Percentiles rank a stretch among this genome's conserved stretches.
Evolutionary conservation across 2,113 vertebrate species (phyloP).

Genomic region (Callospermophilus lateralis): DNA sequence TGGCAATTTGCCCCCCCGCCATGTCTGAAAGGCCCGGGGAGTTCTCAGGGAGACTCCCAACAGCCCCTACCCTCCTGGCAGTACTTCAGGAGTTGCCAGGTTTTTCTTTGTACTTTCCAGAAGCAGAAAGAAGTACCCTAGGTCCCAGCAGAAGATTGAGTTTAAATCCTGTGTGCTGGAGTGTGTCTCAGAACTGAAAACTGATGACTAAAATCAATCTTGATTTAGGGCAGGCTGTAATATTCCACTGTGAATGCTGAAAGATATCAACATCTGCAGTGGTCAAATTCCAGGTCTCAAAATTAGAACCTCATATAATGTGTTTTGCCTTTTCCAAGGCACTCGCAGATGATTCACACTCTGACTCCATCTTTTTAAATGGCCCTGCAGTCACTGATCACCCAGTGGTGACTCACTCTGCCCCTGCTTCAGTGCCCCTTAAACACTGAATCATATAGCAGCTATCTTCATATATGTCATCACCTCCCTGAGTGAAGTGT

Average conservation of each 20-base stretch:
- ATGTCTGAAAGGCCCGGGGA: too few species aligned
- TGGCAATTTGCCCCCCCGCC: too few species aligned
- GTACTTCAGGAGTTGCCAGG: background rate
- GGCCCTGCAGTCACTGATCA: background rate
- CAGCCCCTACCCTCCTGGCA: background rate
- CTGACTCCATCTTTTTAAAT: background rate
- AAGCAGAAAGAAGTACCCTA: background rate
- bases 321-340: constrained; percentile 20
- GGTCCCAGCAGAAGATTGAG: background rate
- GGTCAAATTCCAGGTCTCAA: constrained; percentile 37
- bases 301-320: constrained; percentile 12
- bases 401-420: background rate
- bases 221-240: background rate
- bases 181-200: background rate
- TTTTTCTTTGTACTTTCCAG: background rate
- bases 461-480: background rate
- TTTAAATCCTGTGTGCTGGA: background rate
- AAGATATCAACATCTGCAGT: background rate
- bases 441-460: background rate
- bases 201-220: background rate
- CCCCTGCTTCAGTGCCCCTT: background rate
- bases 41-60: too few species aligned
- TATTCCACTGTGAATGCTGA: background rate
- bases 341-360: constrained; percentile 44
- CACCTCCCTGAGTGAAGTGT: background rate